Base-by-base conservation (phyloP, 1,140 invertebrate genomes). In the Diploscapter pachys region DNA sequence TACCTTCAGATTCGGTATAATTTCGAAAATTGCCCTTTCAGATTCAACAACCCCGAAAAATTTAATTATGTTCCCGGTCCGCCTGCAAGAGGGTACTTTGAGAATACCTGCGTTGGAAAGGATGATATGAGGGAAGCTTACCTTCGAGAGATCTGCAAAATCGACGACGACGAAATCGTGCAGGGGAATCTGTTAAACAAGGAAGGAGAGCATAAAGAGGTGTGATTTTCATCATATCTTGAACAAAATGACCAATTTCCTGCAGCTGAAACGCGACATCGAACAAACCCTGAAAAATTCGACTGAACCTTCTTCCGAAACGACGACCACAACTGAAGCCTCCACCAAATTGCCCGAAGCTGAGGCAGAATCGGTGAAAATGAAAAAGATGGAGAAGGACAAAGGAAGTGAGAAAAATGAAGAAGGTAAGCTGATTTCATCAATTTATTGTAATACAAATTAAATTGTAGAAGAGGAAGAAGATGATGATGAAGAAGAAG, bases 41-140 rank as follows among this genome's bases (percentile, higher is more conserved):
- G 80, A 50, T 75, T 81, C 63, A 79, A 83, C 3, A 79, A 81
- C 66, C 81, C 83, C 4, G 81, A 85, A 5, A 67, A 76, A 11
- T 84, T 84, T 74, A 84, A 77, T 61, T 82, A 72, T 66, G 76
- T 82, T 55, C 72, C 75, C 6, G 54, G 73, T 63, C 64, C 73
- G 49, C 50, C 73, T 72, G 48, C 80, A 78, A 64, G 66, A 56
- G 81, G 81, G 63, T 84, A 84, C 69, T 84, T 85, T 65, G 83
- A 84, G 57, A 59, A 59, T 1, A 59, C 57, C 9, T 11, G 31
- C 57, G 57, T 59, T 59, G 31, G 9, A 31, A 11, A 59, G 31
- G 71, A 31, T 53, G 71, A 72, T 72, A 53, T 68, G 31, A 57
- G 73, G 11, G 59, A 68, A 53, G 5, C 61, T 3, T 54, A 63